Base-by-base conservation (phyloP, 2,888 invertebrate genomes). In the Petrolisthes manimaculis region DNA sequence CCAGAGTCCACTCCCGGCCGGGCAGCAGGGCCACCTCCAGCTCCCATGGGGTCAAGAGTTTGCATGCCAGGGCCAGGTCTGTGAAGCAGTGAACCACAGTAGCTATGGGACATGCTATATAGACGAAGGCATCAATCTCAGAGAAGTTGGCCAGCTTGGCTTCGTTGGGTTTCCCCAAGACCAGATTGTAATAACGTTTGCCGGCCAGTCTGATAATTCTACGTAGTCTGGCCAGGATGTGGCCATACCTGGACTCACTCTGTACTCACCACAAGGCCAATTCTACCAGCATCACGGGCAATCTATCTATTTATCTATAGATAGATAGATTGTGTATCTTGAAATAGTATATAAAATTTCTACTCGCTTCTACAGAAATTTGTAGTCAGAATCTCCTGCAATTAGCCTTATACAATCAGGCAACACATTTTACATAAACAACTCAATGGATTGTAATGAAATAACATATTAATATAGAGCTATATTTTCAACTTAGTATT, bases 111-210 rank as follows among this genome's bases (percentile, higher is more conserved):
- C 99, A 99, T 0, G 98, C 96, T 84, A 99, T 95, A 92, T 97
- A 94, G 0, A 98, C 97, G 93, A 97, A 99, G 77, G 97, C 95
- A 92, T 99, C 98, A 91, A 99, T 96, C 95, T 97, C 97, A 86
- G 96, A 95, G 93, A 99, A 98, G 93, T 99, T 99, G 0, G 98
- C 98, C 90, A 99, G 94, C 93, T 99, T 99, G 0, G 97, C 96
- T 14, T 97, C 96, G 94, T 97, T 99, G 4, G 98, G 96, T 93
- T 98, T 98, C 5, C 99, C 99, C 85, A 99, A 97, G 53, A 97
- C 97, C 86, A 99, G 95, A 80, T 97, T 96, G 92, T 99, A 98
- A 91, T 96, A 96, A 93, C 97, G 98, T 92, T 98, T 98, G 0
- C 96, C 96, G 86, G 96, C 95, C 1, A 94, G 93, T 92, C 95